Percentiles rank a stretch among this genome's conserved stretches.
These are phyloP conservation scores for Scaptomyza graminum DNA, from an alignment of 1,140 invertebrate species.

Conservation along the genomic window DNA sequence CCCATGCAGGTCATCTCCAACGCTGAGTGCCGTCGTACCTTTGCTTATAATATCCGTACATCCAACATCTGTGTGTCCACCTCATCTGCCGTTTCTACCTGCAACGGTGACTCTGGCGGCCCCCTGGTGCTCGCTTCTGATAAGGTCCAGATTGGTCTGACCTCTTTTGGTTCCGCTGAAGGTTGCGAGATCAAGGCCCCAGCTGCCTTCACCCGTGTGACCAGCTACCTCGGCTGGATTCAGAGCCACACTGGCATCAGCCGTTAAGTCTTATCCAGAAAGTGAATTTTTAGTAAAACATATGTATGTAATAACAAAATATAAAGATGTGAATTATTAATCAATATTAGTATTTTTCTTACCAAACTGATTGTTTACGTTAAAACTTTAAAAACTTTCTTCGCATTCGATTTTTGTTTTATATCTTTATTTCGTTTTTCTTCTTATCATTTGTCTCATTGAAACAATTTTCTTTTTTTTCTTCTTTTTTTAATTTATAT, in stretches of 20 bases:
- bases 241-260: constrained; percentile 65
- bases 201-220: constrained; percentile 85
- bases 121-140: constrained; percentile 76
- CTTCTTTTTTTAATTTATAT: constrained; percentile 23
- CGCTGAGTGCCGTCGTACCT: constrained; percentile 45
- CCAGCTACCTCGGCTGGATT: constrained; percentile 85
- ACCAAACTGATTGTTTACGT: too few relatives aligned
- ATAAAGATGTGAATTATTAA: too few relatives aligned
- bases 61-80: constrained; percentile 72
- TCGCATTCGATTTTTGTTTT: constrained; percentile 24
- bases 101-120: constrained; percentile 85
- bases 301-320: too few relatives aligned
- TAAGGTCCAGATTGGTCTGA: constrained; percentile 84
- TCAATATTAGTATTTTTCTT: too few relatives aligned
- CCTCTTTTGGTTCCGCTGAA: constrained; percentile 84
- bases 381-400: not conserved
- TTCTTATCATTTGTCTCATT: constrained; percentile 45
- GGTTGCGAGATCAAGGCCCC: constrained; percentile 85
- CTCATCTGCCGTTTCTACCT: constrained; percentile 61
- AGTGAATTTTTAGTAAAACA: not conserved
- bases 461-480: constrained; percentile 42
- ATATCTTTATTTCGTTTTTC: constrained; percentile 18
- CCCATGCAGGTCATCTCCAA: constrained; percentile 63
- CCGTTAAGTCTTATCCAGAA: constrained; percentile 25
- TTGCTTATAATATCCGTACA: constrained; percentile 37